phyloP scores from a whole-genome alignment of 1,140 invertebrate species.

The Procambarus virginalis region DNA sequence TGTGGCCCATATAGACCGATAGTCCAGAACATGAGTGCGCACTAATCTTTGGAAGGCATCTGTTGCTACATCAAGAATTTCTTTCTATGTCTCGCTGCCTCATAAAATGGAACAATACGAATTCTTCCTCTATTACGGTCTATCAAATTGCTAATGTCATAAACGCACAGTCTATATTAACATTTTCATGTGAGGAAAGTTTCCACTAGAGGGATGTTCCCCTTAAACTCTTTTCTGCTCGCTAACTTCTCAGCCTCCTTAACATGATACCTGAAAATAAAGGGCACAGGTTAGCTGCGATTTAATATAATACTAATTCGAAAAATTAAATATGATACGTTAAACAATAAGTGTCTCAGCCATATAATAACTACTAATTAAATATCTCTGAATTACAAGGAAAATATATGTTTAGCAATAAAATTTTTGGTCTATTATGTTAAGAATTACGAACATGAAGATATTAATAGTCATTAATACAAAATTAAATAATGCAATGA shows the following conservation, averaged over 20 bases:
- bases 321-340: too few species aligned
- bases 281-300: not conserved
- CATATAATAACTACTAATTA: too few species aligned
- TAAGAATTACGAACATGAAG: too few species aligned
- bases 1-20: conserved; percentile 89
- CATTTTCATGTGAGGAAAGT: conserved; percentile 97
- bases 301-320: too few species aligned
- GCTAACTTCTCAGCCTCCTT: conserved; percentile 92
- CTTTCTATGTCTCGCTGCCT: conserved; percentile 89
- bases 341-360: too few species aligned
- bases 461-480: too few species aligned
- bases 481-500: too few species aligned
- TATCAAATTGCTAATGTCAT: conserved; percentile 91
- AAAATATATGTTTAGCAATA: too few species aligned
- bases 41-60: conserved; percentile 84
- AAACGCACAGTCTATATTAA: conserved; percentile 96
- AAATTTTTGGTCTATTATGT: too few species aligned
- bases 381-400: too few species aligned
- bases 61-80: conserved; percentile 90
- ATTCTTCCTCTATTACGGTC: conserved; percentile 83
- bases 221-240: conserved; percentile 84
- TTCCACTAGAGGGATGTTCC: conserved; percentile 89
- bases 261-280: conserved; percentile 79
- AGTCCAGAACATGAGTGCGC: conserved; percentile 80
- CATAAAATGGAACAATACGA: conserved; percentile 88